Base-by-base conservation (phyloP, 1,140 invertebrate genomes). In the Octopus sinensis region DNA sequence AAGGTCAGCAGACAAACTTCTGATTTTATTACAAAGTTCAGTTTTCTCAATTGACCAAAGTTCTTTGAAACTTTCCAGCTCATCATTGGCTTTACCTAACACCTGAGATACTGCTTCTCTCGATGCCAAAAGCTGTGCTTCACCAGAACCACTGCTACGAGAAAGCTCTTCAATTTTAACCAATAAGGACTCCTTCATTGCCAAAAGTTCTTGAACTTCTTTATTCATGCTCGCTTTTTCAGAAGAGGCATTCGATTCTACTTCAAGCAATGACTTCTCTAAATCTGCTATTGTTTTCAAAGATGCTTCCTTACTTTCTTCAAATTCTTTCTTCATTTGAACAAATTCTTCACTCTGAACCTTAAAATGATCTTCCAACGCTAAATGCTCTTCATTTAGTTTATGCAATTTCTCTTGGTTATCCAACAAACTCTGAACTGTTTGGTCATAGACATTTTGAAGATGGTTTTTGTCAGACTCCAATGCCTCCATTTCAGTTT, bases 41-140 rank as follows among this genome's bases (percentile, higher is more conserved):
- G 86, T 84, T 62, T 83, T 82, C 53, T 87, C 85, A 54, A 84
- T 83, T 79, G 83, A 13, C 79, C 83, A 83, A 56, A 80, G 79
- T 43, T 85, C 84, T 80, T 71, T 83, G 17, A 51, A 78, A 30
- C 82, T 83, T 76, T 84, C 83, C 5, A 84, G 43, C 53, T 84
- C 80, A 52, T 80, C 52, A 56, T 81, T 84, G 4, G 84, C 84
- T 62, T 71, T 68, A 13, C 83, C 81, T 78, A 81, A 83, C 62
- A 78, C 82, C 54, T n/a, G 79, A 52, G 53, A 62, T 9, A 23
- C 43, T 30, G 82, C 83, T 53, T 62, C 75, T 76, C 79, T 54
- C n/a, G 78, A 53, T 43, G 43, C 51, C 79, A 56, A 73, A 54
- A 83, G 76, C 77, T 81, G 76, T 43, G 43, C 62, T 81, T 12